These are phyloP conservation scores for Drosophila neonasuta DNA, from an alignment of 2,888 invertebrate genomes.

Conservation along the genomic window DNA sequence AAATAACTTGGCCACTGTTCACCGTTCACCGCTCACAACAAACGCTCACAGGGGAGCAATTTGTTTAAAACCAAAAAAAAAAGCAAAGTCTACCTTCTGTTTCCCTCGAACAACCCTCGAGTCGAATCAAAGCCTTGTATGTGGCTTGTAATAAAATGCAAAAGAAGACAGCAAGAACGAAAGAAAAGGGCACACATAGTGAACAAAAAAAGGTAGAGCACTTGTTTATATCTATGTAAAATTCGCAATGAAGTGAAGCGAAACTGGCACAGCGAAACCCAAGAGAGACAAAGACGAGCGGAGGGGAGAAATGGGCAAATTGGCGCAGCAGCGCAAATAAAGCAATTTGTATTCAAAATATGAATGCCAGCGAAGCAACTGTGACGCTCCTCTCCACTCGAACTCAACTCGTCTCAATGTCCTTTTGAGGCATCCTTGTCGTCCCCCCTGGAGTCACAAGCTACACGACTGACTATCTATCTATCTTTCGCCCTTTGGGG, in stretches of 20 bases:
- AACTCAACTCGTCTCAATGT: constrained; percentile 28
- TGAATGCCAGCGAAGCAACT: constrained; percentile 77
- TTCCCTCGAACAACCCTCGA: constrained; percentile 42
- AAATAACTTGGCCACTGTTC: constrained; percentile 59
- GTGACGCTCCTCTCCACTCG: constrained; percentile 47
- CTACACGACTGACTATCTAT: not conserved
- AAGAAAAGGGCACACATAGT: constrained; percentile 30
- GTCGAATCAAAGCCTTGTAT: constrained; percentile 53
- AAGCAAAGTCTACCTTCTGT: constrained; percentile 2
- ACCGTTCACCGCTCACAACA: constrained; percentile 13
- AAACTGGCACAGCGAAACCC: constrained; percentile 47
- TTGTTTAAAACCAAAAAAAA: constrained; percentile 57
- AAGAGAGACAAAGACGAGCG: not conserved
- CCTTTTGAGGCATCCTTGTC: constrained; percentile 21
- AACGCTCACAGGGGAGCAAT: constrained; percentile 74
- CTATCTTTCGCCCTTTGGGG: not conserved
- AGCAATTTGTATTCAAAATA: constrained; percentile 83
- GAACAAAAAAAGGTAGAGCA: constrained; percentile 64
- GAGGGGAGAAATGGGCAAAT: constrained; percentile 47
- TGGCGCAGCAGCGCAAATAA: constrained; percentile 78
- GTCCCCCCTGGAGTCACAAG: constrained; percentile 2
- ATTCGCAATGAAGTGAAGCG: constrained; percentile 65
- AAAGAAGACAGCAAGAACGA: constrained; percentile 36
- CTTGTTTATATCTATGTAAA: constrained; percentile 75
- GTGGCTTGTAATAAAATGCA: constrained; percentile 70